Conservation (phyloP, 2,113 vertebrate genomes). For the Stictonetta naevosa region DNA sequence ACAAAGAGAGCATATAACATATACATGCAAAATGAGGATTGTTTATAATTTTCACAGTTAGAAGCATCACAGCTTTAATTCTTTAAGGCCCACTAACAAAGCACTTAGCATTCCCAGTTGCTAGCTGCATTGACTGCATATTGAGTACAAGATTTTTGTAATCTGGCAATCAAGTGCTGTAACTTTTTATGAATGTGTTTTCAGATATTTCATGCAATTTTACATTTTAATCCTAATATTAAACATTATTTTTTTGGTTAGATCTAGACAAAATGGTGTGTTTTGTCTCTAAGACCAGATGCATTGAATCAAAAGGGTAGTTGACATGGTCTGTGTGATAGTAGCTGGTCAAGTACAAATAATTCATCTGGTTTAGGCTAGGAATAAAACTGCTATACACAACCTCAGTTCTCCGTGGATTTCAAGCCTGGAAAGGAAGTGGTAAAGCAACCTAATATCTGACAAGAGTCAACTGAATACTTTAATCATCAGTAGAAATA, state of each 20-base stretch:
- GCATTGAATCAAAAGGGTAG: not conserved
- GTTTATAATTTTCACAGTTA: not conserved
- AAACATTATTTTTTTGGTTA: not conserved
- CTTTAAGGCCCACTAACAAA: not conserved
- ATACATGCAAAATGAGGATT: not conserved
- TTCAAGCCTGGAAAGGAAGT: not conserved
- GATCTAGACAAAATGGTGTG: not conserved
- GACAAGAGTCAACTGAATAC: not conserved
- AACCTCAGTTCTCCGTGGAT: not conserved
- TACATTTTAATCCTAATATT: not conserved
- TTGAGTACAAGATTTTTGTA: not conserved
- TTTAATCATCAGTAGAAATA: not conserved
- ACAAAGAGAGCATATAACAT: not conserved
- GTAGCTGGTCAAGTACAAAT: not conserved
- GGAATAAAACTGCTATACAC: not conserved
- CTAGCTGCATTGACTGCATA: not conserved
- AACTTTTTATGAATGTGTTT: not conserved
- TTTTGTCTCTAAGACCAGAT: not conserved
- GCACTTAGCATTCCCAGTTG: not conserved
- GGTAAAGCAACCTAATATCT: not conserved
- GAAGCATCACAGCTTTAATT: not conserved
- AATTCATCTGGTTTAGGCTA: not conserved
- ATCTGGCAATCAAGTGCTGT: not conserved
- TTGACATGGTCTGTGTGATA: not conserved
- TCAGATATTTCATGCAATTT: not conserved